phyloP scores from a whole-genome alignment of 2,113 vertebrate species.

The Pterophyllum scalare region DNA sequence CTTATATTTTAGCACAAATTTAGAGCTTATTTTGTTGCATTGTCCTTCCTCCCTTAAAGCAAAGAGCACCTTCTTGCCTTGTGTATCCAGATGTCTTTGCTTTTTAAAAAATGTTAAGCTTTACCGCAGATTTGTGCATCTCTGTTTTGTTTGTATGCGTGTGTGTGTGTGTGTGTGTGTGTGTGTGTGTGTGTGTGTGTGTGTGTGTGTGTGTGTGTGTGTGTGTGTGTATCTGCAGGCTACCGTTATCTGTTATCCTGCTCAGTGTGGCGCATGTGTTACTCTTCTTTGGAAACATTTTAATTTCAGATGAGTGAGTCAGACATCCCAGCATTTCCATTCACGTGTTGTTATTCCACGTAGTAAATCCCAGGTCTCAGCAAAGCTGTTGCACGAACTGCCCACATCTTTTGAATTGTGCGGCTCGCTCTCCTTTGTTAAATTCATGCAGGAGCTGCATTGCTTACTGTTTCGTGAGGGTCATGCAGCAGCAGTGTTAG shows the following conservation, averaged over 20 bases:
- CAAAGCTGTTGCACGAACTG: neutral
- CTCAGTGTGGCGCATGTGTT: constrained; percentile 11
- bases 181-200: neutral
- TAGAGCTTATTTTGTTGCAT: neutral
- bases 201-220: neutral
- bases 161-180: neutral
- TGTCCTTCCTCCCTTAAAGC: rapidly evolving
- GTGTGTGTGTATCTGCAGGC: neutral
- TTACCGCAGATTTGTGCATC: neutral
- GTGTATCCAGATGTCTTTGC: neutral
- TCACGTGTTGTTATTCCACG: neutral
- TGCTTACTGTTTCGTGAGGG: neutral
- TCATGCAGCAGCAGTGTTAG: neutral
- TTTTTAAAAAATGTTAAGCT: constrained; percentile 29
- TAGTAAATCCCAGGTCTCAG: neutral
- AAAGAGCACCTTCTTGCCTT: neutral
- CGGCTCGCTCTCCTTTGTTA: neutral
- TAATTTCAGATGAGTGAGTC: constrained; percentile 7
- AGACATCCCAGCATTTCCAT: neutral
- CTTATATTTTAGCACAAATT: neutral
- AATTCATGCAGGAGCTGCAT: neutral
- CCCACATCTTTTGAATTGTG: neutral
- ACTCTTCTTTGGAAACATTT: neutral
- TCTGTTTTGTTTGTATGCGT: neutral
- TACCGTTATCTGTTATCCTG: neutral